Conservation (phyloP, 2,797 vertebrate species). For the Poecilia picta region DNA sequence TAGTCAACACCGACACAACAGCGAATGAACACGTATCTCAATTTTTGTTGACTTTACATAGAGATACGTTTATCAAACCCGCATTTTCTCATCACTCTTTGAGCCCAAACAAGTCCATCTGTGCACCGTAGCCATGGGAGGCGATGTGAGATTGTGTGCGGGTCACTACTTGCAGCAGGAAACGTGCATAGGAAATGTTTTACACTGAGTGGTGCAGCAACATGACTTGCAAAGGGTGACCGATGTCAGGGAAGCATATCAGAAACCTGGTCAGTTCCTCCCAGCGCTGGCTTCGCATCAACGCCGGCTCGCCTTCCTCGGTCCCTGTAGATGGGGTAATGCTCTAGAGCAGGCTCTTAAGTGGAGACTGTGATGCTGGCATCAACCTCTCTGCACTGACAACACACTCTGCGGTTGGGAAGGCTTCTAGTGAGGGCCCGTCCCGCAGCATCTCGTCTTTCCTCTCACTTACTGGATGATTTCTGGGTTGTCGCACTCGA, state of each 20-base stretch:
- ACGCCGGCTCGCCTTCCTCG: slow-evolving; percentile 15
- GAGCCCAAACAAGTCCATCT: neutral
- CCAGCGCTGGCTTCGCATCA: slow-evolving; percentile 27
- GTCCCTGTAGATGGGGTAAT: slow-evolving; percentile 21
- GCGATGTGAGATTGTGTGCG: neutral
- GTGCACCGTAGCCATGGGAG: neutral
- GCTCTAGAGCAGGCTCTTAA: slow-evolving; percentile 53
- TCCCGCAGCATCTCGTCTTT: slow-evolving; percentile 67
- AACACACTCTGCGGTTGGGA: slow-evolving; percentile 50
- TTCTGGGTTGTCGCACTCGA: slow-evolving; percentile 51
- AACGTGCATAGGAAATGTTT: slow-evolving; percentile 8
- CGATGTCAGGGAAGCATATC: slow-evolving; percentile 55
- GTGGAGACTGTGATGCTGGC: slow-evolving; percentile 56
- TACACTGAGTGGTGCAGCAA: slow-evolving; percentile 5
- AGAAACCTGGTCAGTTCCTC: slow-evolving; percentile 50
- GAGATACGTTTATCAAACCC: neutral
- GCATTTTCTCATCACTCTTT: neutral
- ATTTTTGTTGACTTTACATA: neutral
- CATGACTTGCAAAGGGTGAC: slow-evolving; percentile 30
- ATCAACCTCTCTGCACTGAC: slow-evolving; percentile 58
- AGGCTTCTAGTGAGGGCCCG: slow-evolving; percentile 29
- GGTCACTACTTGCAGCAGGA: neutral
- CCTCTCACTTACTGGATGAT: slow-evolving; percentile 54
- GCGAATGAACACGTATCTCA: no score
- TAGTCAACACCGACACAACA: neutral